These are phyloP conservation scores for Ochotona princeps DNA, from an alignment of 2,113 vertebrate genomes.

Conservation along the genomic window DNA sequence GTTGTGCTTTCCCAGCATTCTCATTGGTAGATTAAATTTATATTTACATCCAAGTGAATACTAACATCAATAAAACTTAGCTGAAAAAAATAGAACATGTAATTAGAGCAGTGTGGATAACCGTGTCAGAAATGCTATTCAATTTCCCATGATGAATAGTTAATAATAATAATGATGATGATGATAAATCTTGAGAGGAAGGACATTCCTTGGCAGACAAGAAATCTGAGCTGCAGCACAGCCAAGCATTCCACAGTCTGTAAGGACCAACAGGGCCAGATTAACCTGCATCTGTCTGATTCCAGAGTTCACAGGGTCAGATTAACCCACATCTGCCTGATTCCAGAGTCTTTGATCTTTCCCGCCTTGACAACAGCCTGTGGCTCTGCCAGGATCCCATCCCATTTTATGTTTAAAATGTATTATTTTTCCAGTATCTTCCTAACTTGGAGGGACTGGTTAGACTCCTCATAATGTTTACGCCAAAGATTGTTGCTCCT, in stretches of 20 bases:
- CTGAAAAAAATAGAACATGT: too few species aligned
- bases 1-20: not conserved
- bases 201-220: not conserved
- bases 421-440: not conserved
- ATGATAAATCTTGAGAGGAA: not conserved
- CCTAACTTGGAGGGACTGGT: not conserved
- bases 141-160: too few species aligned
- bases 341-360: not conserved
- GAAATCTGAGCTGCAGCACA: not conserved
- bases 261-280: not conserved
- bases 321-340: not conserved
- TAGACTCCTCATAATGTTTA: not conserved
- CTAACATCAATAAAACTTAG: too few species aligned
- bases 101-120: too few species aligned
- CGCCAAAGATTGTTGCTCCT: not conserved
- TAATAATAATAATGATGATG: too few species aligned
- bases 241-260: not conserved
- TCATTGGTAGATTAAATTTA: too few species aligned
- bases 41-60: too few species aligned
- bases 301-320: not conserved
- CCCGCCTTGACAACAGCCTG: fast-evolving
- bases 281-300: not conserved
- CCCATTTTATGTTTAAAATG: not conserved
- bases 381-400: not conserved
- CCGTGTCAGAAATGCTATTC: too few species aligned